These are phyloP conservation scores for Rana temporaria DNA, from an alignment of 2,113 vertebrate species.

Conservation along the genomic window DNA sequence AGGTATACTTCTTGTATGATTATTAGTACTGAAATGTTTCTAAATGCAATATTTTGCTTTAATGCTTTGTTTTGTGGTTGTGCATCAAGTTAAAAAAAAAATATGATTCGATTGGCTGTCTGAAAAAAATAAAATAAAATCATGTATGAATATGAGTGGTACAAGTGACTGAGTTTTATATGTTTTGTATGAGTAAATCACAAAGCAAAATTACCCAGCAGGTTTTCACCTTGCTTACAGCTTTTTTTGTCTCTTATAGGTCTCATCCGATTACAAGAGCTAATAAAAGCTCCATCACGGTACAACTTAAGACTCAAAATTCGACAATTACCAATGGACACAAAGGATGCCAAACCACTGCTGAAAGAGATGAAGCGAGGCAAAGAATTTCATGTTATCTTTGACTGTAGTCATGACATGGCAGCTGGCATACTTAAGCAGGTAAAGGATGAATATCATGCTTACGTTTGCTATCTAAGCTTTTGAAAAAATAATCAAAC, in stretches of 20 bases:
- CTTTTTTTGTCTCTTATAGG: constrained; percentile 77
- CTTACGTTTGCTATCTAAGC: too few relatives aligned
- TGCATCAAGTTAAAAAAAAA: too few relatives aligned
- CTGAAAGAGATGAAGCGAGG: constrained; percentile 98
- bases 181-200: too few relatives aligned
- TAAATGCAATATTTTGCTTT: too few relatives aligned
- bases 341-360: constrained; percentile 95
- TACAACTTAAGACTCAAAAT: constrained; percentile 98
- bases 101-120: too few relatives aligned
- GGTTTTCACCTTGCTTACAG: neutral
- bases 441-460: constrained; percentile 71
- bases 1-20: too few relatives aligned
- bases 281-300: constrained; percentile 96
- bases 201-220: too few relatives aligned
- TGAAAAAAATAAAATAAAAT: neutral
- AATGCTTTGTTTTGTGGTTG: too few relatives aligned
- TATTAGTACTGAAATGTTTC: too few relatives aligned
- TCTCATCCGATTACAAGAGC: constrained; percentile 96
- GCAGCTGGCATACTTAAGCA: constrained; percentile 96
- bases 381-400: constrained; percentile 97
- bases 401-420: constrained; percentile 98
- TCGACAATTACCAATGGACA: constrained; percentile 91
- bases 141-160: neutral
- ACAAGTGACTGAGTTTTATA: too few relatives aligned
- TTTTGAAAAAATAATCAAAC: too few relatives aligned